A percentile compares a stretch with the other conserved stretches of the same genome.
These are phyloP conservation scores for Ictalurus furcatus DNA, from an alignment of 2,113 vertebrate genomes.

Conservation along the genomic window DNA sequence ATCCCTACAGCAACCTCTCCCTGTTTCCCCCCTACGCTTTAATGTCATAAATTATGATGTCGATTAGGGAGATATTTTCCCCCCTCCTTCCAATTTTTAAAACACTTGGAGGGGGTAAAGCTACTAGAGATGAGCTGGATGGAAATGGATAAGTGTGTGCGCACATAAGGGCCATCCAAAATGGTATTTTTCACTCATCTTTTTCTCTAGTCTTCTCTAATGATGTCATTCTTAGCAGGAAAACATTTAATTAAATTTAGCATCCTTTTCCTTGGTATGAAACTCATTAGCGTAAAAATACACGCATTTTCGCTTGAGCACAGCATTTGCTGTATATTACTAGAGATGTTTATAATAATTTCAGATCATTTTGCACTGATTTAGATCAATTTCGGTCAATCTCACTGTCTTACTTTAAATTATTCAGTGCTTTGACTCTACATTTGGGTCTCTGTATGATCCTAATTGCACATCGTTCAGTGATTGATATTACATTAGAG, in stretches of 20 bases:
- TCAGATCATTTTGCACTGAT: neutral
- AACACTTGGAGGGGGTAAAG: neutral
- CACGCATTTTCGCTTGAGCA: neutral
- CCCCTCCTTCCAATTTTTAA: constrained; percentile 28
- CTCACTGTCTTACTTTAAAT: neutral
- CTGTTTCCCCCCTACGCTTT: constrained; percentile 74
- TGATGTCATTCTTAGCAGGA: constrained; percentile 16
- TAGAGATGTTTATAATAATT: neutral
- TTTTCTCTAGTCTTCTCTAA: neutral
- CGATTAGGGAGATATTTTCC: constrained; percentile 59
- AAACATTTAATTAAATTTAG: constrained; percentile 17
- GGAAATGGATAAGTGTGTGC: neutral
- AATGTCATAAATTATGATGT: constrained; percentile 76
- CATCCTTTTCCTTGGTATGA: neutral
- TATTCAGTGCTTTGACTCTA: neutral
- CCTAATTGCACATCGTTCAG: constrained; percentile 19
- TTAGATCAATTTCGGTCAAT: neutral
- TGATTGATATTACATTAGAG: constrained; percentile 41
- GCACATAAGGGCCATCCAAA: neutral
- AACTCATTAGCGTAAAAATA: neutral
- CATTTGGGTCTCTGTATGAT: neutral
- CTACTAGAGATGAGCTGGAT: neutral
- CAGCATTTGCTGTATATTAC: neutral
- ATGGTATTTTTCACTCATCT: neutral
- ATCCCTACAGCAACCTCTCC: constrained; percentile 82